Base-by-base conservation (phyloP, 2,797 vertebrate genomes). In the Spinus olivaceus region DNA sequence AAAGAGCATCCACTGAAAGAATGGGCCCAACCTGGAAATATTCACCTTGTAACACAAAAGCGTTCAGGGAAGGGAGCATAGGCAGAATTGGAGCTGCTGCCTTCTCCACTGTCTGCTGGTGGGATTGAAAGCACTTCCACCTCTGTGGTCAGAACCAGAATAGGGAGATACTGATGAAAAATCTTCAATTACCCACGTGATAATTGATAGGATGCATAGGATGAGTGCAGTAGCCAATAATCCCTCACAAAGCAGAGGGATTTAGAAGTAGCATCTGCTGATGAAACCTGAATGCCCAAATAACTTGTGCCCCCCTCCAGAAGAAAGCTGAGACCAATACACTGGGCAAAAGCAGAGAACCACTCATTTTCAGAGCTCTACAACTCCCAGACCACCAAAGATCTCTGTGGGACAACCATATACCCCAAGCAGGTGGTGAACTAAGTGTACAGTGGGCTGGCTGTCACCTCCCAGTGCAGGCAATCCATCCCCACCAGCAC, bases 1-100 rank as follows among this genome's bases (percentile, higher is more conserved):
- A 88, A 77, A 91, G 83, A 94, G 57, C 87, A 90, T 28, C 67
- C 71, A 39, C 67, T n/a, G 42, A 84, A 66, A 84, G 74, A 89
- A 85, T 0, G 1, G 30, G 81, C 71, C 71, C 94, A 86, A 56
- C 69, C 54, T 32, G 10, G 63, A 44, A 20, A 51, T 13, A 25
- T n/a, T 6, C 93, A 90, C 78, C 63, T 66, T 30, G 15, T 1
- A 71, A 50, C 57, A 89, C 81, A 56, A 84, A 66, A 82, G 82
- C 14, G 0, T 20, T 78, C 41, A 19, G 72, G 67, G 50, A 77
- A 39, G 0, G 33, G 35, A 77, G 77, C 2, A 13, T 54, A 66
- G 71, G 76, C 32, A 85, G 49, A 84, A 51, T 12, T 13, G 17
- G 82, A 90, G 76, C 44, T 1, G 10, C 73, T 70, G 84, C 74